Evolutionary conservation across 2,113 vertebrate genomes (phyloP).

Genomic region (Equus przewalskii): DNA sequence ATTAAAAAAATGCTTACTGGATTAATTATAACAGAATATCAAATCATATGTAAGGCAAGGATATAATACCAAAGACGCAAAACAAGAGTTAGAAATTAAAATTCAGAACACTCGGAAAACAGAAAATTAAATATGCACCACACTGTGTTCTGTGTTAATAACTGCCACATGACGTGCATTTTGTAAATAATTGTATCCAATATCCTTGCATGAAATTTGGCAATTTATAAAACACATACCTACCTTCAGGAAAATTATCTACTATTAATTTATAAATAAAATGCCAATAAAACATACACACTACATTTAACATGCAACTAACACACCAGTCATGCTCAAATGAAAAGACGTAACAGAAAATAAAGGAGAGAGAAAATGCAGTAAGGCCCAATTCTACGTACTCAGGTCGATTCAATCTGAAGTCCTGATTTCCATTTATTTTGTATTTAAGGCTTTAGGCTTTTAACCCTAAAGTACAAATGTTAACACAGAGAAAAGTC

Average conservation of each 20-base stretch:
- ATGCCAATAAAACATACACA: not conserved
- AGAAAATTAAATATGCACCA: conserved; percentile 32
- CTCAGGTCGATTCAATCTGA: not conserved
- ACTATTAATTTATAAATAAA: conserved; percentile 20
- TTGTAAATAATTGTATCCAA: not conserved
- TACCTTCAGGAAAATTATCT: conserved; percentile 54
- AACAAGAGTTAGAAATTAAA: conserved; percentile 62
- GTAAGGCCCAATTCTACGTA: not conserved
- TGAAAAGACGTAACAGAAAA: conserved; percentile 48
- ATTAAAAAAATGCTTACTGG: conserved; percentile 38
- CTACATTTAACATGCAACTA: conserved; percentile 73
- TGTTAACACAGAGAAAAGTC: not conserved
- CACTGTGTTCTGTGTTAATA: not conserved
- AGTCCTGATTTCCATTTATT: conserved; percentile 41
- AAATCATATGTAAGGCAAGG: conserved; percentile 46
- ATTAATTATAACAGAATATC: conserved; percentile 44
- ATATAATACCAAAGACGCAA: conserved; percentile 10
- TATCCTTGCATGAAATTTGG: not conserved
- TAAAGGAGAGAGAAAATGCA: conserved; percentile 83
- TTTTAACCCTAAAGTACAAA: conserved; percentile 40
- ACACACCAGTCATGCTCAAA: conserved; percentile 67
- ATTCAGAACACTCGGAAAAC: conserved; percentile 30
- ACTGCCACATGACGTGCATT: conserved; percentile 26
- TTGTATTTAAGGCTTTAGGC: conserved; percentile 23
- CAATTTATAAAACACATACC: conserved; percentile 50